Evolutionary conservation across 2,113 vertebrate genomes (phyloP).

Genomic region (Pygoscelis adeliae): DNA sequence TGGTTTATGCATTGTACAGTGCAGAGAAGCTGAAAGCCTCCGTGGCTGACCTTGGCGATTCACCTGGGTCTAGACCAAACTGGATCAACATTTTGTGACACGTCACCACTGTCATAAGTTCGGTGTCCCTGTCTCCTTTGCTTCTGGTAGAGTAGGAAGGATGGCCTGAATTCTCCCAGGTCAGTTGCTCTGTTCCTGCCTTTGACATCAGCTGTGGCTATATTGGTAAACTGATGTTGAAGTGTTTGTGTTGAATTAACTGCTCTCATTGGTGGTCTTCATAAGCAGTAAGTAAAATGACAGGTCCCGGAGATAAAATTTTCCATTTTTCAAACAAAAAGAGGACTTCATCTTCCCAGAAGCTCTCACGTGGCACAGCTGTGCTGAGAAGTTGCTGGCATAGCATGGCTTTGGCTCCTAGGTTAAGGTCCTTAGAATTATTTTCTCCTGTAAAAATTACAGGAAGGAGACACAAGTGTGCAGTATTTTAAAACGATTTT

Average conservation of each 20-base stretch:
- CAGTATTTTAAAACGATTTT: not conserved
- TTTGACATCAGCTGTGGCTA: not conserved
- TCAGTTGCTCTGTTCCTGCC: not conserved
- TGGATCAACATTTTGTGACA: not conserved
- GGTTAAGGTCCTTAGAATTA: not conserved
- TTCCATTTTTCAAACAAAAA: not conserved
- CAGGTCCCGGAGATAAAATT: not conserved
- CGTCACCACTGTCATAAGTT: fast-evolving
- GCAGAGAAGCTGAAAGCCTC: not conserved
- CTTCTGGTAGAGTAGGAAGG: not conserved
- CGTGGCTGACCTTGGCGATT: not conserved
- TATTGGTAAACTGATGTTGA: not conserved
- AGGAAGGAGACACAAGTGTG: not conserved
- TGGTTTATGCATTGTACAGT: not conserved
- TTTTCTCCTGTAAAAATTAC: not conserved
- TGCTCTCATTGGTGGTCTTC: not conserved
- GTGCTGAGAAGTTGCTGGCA: not conserved
- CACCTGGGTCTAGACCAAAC: not conserved
- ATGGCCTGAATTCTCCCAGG: not conserved
- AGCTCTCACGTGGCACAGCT: not conserved
- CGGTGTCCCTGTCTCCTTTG: not conserved
- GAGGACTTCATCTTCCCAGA: not conserved
- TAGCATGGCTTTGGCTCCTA: not conserved
- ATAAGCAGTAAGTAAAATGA: not conserved
- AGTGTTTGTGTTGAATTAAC: not conserved